Conservation (phyloP, 2,888 invertebrate genomes). For the Microctonus hyperodae region DNA sequence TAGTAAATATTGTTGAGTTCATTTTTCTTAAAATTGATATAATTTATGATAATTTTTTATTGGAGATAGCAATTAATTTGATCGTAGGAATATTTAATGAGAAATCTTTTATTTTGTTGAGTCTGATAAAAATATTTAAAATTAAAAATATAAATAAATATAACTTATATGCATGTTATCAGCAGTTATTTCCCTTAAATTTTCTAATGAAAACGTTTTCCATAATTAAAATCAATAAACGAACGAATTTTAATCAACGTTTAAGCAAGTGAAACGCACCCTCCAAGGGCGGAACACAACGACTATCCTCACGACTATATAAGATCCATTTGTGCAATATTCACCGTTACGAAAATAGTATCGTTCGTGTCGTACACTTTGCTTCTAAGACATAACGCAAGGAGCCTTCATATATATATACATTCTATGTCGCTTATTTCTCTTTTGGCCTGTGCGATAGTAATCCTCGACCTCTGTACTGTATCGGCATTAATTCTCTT, state of each 20-base stretch:
- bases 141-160: too few relatives aligned
- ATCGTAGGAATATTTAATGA: too few relatives aligned
- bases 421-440: not conserved
- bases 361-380: slow-evolving; percentile 33
- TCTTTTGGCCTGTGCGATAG: slow-evolving; percentile 40
- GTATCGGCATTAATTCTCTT: slow-evolving; percentile 64
- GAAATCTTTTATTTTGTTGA: too few relatives aligned
- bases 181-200: slow-evolving; percentile 6
- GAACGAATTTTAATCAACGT: slow-evolving; percentile 39
- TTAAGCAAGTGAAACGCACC: slow-evolving; percentile 25
- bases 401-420: slow-evolving; percentile 11
- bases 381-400: slow-evolving; percentile 38
- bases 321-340: slow-evolving; percentile 37
- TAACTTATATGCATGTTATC: too few relatives aligned
- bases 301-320: slow-evolving; percentile 17
- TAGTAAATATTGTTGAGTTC: too few relatives aligned
- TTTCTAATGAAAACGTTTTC: slow-evolving; percentile 7
- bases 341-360: slow-evolving; percentile 41
- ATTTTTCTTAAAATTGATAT: too few relatives aligned
- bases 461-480: slow-evolving; percentile 60
- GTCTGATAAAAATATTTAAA: too few relatives aligned
- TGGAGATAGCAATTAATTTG: too few relatives aligned
- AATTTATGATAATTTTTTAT: too few relatives aligned
- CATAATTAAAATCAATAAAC: slow-evolving; percentile 42
- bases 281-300: slow-evolving; percentile 20